These are phyloP conservation scores for Heliconius charithonia DNA, from an alignment of 2,888 invertebrate species.

Conservation along the genomic window DNA sequence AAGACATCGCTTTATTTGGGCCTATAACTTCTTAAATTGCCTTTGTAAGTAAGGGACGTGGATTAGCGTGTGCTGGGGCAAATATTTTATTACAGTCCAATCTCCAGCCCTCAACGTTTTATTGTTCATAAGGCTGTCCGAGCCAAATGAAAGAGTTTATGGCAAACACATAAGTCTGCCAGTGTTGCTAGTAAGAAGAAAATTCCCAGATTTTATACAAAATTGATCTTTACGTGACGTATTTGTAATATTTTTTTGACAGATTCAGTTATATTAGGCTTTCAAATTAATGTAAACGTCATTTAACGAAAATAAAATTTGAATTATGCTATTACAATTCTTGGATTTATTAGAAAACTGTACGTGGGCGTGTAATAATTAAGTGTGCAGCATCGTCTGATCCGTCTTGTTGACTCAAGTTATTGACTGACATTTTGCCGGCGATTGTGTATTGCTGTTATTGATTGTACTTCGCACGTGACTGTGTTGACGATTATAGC, in stretches of 20 bases:
- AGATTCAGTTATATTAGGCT: background rate
- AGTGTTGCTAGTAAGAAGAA: constrained; percentile 71
- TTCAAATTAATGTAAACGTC: background rate
- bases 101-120: constrained; percentile 83
- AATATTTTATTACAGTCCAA: constrained; percentile 84
- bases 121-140: constrained; percentile 84
- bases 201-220: constrained; percentile 56
- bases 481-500: constrained; percentile 77
- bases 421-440: constrained; percentile 79
- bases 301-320: background rate
- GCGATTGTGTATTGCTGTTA: constrained; percentile 81
- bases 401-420: constrained; percentile 76
- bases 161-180: constrained; percentile 78
- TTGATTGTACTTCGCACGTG: constrained; percentile 81
- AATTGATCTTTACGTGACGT: constrained; percentile 33
- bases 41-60: constrained; percentile 80
- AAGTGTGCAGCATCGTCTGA: constrained; percentile 61
- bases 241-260: background rate
- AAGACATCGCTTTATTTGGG: constrained; percentile 52
- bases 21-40: constrained; percentile 82
- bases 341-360: background rate
- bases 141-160: constrained; percentile 84
- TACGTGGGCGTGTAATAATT: constrained; percentile 43
- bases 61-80: constrained; percentile 83
- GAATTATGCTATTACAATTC: background rate